These are phyloP conservation scores for Galerucella calmariensis DNA, from an alignment of 2,888 invertebrate species.

Conservation along the genomic window DNA sequence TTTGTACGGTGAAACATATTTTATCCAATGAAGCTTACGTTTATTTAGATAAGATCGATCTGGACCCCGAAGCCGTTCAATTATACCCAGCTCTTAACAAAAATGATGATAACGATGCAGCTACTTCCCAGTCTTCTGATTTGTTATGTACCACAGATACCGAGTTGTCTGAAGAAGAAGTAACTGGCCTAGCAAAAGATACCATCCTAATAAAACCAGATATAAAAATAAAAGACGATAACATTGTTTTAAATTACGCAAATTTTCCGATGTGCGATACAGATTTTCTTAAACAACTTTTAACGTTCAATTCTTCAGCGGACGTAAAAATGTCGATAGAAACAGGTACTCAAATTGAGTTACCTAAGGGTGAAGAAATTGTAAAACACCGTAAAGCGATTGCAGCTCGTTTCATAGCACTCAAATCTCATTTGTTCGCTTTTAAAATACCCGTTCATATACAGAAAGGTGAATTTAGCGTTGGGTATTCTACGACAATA, in stretches of 20 bases:
- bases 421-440: conserved; percentile 1
- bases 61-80: not conserved
- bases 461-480: not conserved
- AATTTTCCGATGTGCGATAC: not conserved
- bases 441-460: conserved; percentile 16
- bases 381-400: not conserved
- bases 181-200: too few relatives aligned
- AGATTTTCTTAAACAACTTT: conserved; percentile 13
- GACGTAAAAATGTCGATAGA: not conserved
- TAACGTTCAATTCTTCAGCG: too few relatives aligned
- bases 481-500: not conserved
- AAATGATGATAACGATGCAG: not conserved
- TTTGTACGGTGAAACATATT: not conserved
- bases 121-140: not conserved
- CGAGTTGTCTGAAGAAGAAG: not conserved
- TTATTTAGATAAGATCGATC: not conserved
- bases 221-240: not conserved
- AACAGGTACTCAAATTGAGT: not conserved
- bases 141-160: not conserved
- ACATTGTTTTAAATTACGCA: not conserved
- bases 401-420: conserved; percentile 1
- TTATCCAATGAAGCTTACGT: not conserved
- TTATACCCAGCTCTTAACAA: not conserved
- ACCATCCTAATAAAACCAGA: conserved; percentile 1
- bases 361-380: not conserved